A percentile compares a stretch with the other conserved stretches of the same genome.
Evolutionary conservation across 1,140 invertebrate species (phyloP).

Genomic region (Meteorus sp.): DNA sequence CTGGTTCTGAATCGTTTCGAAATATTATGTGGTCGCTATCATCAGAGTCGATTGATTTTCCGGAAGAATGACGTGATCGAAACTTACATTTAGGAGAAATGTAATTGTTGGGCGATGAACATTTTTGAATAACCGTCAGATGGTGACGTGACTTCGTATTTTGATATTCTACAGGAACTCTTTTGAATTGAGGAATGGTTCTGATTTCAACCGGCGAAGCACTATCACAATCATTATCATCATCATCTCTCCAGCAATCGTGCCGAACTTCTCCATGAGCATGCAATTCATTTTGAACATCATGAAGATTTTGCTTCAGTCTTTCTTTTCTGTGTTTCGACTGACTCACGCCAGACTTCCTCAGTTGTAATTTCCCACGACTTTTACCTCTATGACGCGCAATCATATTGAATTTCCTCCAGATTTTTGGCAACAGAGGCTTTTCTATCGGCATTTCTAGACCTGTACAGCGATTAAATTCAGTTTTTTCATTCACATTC

Average conservation of each 20-base stretch:
- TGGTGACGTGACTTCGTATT: too few relatives aligned
- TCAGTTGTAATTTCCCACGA: constrained; percentile 37
- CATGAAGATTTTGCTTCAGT: constrained; percentile 31
- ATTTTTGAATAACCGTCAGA: too few relatives aligned
- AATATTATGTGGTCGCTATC: constrained; percentile 53
- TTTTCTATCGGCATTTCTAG: constrained; percentile 27
- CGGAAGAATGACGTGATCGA: constrained; percentile 38
- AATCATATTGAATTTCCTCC: constrained; percentile 28
- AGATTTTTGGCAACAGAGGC: constrained; percentile 28
- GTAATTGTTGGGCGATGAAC: neutral
- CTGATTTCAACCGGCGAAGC: too few relatives aligned
- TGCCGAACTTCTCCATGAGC: constrained; percentile 34
- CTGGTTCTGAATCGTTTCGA: constrained; percentile 33
- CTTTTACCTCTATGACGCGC: constrained; percentile 36
- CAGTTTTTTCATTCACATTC: neutral
- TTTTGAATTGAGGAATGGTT: too few relatives aligned
- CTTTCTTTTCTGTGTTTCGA: constrained; percentile 39
- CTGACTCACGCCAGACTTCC: constrained; percentile 43
- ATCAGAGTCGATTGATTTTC: constrained; percentile 53
- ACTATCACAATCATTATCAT: neutral
- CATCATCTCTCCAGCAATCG: constrained; percentile 16
- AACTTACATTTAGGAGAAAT: constrained; percentile 12
- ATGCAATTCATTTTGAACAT: constrained; percentile 38
- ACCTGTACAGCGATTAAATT: neutral
- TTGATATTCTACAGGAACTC: too few relatives aligned